These are phyloP conservation scores for Armadillidium nasatum DNA, from an alignment of 1,140 invertebrate genomes.

Conservation along the genomic window DNA sequence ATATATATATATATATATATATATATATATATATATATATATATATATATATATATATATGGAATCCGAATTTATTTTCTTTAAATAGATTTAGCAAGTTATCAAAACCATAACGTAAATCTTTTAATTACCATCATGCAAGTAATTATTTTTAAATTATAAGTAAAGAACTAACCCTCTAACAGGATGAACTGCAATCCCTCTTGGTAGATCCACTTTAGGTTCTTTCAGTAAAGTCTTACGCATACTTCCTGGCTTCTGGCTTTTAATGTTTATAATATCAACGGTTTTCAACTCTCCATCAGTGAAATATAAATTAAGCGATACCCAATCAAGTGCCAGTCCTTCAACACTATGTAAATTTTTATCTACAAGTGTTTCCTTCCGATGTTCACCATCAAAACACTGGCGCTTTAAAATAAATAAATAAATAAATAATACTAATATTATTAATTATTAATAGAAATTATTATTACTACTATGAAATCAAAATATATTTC, in stretches of 20 bases:
- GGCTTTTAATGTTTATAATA: conserved; percentile 67
- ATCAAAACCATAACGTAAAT: too few relatives aligned
- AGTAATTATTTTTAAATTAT: too few relatives aligned
- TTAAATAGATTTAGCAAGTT: too few relatives aligned
- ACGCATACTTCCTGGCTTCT: conserved; percentile 65
- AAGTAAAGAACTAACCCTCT: conserved; percentile 58
- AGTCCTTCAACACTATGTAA: conserved; percentile 84
- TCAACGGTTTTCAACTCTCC: conserved; percentile 64
- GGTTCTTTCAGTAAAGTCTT: conserved; percentile 67
- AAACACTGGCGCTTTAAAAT: conserved; percentile 64
- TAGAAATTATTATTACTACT: too few relatives aligned
- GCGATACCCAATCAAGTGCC: conserved; percentile 88
- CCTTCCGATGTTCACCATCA: conserved; percentile 60
- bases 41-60: too few relatives aligned
- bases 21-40: too few relatives aligned
- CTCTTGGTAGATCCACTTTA: conserved; percentile 71
- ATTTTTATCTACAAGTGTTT: conserved; percentile 67
- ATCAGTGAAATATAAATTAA: conserved; percentile 87
- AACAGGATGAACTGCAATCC: conserved; percentile 79
- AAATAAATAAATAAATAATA: conserved; percentile 28
- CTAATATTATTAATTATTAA: too few relatives aligned
- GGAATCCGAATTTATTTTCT: too few relatives aligned
- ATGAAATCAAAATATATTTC: too few relatives aligned
- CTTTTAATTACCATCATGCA: too few relatives aligned
- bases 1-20: too few relatives aligned